phyloP scores from a whole-genome alignment of 2,888 invertebrate genomes.

The Meliscaeva auricollis region DNA sequence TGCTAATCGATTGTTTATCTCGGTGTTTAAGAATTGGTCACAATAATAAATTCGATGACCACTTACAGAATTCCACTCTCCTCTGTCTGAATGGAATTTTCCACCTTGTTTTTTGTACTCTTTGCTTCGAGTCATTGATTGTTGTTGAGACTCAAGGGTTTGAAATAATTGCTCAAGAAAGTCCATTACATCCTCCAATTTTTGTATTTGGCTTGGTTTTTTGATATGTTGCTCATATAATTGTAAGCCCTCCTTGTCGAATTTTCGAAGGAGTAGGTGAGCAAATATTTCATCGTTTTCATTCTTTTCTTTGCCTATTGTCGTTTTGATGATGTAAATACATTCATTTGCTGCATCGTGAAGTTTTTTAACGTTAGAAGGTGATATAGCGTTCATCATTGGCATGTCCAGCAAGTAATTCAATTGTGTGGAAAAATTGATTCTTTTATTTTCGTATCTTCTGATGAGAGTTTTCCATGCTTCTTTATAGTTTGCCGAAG shows the following conservation, averaged over 20 bases:
- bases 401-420: slow-evolving; percentile 14
- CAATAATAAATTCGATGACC: slow-evolving; percentile 17
- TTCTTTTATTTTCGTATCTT: slow-evolving; percentile 3
- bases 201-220: slow-evolving; percentile 11
- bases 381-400: slow-evolving; percentile 14
- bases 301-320: neutral
- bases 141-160: slow-evolving; percentile 4
- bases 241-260: slow-evolving; percentile 12
- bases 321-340: slow-evolving; percentile 3
- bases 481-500: slow-evolving; percentile 9
- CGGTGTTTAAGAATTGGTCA: neutral
- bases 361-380: neutral
- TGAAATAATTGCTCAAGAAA: neutral
- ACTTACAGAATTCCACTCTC: neutral
- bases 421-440: neutral
- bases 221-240: slow-evolving; percentile 1
- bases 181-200: slow-evolving; percentile 4
- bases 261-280: slow-evolving; percentile 14
- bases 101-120: slow-evolving; percentile 2
- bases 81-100: neutral
- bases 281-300: slow-evolving; percentile 18
- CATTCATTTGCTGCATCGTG: slow-evolving; percentile 10
- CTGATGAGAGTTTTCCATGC: slow-evolving; percentile 5
- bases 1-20: neutral
- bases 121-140: slow-evolving; percentile 2